Conservation (phyloP, 2,888 invertebrate species). For the Xestia rhomboidea region DNA sequence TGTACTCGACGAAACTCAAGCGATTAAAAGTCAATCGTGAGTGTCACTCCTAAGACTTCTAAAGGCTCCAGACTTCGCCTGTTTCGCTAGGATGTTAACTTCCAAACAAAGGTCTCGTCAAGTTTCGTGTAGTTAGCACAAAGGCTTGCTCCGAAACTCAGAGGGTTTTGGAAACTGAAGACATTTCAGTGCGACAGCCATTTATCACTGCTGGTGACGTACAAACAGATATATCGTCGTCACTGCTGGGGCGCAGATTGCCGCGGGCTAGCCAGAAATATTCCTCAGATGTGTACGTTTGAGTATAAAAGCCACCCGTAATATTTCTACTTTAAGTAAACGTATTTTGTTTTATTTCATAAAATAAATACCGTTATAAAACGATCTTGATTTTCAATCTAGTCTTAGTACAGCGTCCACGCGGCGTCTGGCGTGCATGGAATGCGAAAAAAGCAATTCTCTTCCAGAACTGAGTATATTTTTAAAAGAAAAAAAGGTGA, state of each 20-base stretch:
- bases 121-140: constrained; percentile 52
- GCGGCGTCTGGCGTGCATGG: constrained; percentile 21
- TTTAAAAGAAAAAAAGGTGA: constrained; percentile 23
- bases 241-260: constrained; percentile 40
- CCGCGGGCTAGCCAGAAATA: constrained; percentile 22
- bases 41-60: constrained; percentile 8
- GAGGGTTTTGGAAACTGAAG: constrained; percentile 54
- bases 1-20: constrained; percentile 35
- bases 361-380: constrained; percentile 17
- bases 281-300: constrained; percentile 29
- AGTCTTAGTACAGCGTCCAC: constrained; percentile 8
- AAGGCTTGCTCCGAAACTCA: constrained; percentile 52
- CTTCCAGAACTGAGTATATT: constrained; percentile 20
- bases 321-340: constrained; percentile 3
- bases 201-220: constrained; percentile 58
- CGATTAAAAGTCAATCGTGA: constrained; percentile 33
- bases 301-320: not conserved
- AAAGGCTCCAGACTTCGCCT: constrained; percentile 23
- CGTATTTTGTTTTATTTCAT: constrained; percentile 10
- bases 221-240: constrained; percentile 48
- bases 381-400: constrained; percentile 38
- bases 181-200: constrained; percentile 48
- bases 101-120: constrained; percentile 53
- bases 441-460: constrained; percentile 36
- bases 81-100: constrained; percentile 35